Base-by-base conservation (phyloP, 2,113 vertebrate species). In the Xiphias gladius region DNA sequence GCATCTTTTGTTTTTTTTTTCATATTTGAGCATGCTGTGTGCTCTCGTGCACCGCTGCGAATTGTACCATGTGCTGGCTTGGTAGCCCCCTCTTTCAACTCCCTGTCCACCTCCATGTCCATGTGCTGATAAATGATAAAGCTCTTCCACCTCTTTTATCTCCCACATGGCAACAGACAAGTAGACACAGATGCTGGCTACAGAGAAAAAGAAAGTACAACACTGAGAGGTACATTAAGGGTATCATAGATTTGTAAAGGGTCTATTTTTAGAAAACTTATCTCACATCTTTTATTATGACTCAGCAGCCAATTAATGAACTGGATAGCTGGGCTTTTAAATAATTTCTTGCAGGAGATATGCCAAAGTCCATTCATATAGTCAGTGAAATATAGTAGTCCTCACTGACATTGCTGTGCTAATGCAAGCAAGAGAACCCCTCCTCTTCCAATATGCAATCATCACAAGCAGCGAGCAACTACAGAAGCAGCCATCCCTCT, bases 351-450 rank as follows among this genome's bases (percentile, higher is more conserved):
- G 39, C 69, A 43, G 41, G 82, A 86, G 82, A 68, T 75, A 43
- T 90, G 87, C 72, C 79, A 73, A 86, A 88, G 86, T 87, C 61
- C 82, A 83, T 92, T 91, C 79, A 89, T 83, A 85, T 46, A 76
- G 82, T 80, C 80, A 69, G 84, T 91, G 88, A 92, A 87, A 52
- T 88, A 77, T 46, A 80, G 37, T 70, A 88, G 89, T 93, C 88
- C 91, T 94, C 84, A 55, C 70, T 94, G 92, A 95, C 92, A 94
- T 92, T 94, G 94, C 92, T 89, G 94, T 88, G 86, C 81, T 91
- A 89, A 92, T 93, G 93, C 92, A 91, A 92, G 63, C 28, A 73
- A 59, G 68, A 72, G 37, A 85, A 83, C 82, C 79, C 77, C 71
- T 88, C 78, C 76, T 86, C 80, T 86, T 82, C 24, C 67, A 67